Evolutionary conservation across 2,888 invertebrate genomes (phyloP).

Genomic region (Cosmorhoe ocellata): DNA sequence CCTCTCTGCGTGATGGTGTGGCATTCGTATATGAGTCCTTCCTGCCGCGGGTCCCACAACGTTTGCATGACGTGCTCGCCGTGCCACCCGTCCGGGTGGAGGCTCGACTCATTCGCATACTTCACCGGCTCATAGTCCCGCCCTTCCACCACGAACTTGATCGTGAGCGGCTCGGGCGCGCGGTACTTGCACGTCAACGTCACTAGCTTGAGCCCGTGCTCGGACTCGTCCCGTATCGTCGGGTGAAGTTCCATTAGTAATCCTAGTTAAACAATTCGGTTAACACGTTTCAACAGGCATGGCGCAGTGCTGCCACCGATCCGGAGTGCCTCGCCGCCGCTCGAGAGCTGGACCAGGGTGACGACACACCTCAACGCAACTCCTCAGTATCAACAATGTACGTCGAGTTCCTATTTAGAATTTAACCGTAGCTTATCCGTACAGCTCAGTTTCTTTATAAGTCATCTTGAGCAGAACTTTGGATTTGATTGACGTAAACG

Average conservation of each 20-base stretch:
- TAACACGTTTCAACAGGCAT: constrained; percentile 16
- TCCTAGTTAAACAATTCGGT: constrained; percentile 50
- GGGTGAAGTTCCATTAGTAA: constrained; percentile 74
- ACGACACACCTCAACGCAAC: too few relatives aligned
- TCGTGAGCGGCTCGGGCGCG: constrained; percentile 66
- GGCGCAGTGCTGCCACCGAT: too few relatives aligned
- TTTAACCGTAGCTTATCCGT: too few relatives aligned
- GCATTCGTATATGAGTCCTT: constrained; percentile 61
- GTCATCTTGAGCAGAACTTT: too few relatives aligned
- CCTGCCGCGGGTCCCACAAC: constrained; percentile 55
- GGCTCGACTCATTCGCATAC: constrained; percentile 51
- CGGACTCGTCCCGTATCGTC: constrained; percentile 49
- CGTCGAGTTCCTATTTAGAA: too few relatives aligned
- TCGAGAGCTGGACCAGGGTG: too few relatives aligned
- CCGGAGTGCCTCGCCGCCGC: too few relatives aligned
- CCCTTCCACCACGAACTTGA: constrained; percentile 63
- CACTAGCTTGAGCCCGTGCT: constrained; percentile 44
- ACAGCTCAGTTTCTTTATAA: too few relatives aligned
- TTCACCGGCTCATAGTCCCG: constrained; percentile 50
- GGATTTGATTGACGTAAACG: too few relatives aligned
- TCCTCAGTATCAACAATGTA: too few relatives aligned
- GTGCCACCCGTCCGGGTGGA: constrained; percentile 61
- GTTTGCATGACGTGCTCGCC: constrained; percentile 58
- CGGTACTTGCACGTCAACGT: constrained; percentile 68
- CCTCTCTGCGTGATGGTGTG: constrained; percentile 63